A percentile compares a stretch with the other conserved stretches of the same genome.
phyloP scores from a whole-genome alignment of 2,797 vertebrate genomes.

The Fundulus diaphanus region DNA sequence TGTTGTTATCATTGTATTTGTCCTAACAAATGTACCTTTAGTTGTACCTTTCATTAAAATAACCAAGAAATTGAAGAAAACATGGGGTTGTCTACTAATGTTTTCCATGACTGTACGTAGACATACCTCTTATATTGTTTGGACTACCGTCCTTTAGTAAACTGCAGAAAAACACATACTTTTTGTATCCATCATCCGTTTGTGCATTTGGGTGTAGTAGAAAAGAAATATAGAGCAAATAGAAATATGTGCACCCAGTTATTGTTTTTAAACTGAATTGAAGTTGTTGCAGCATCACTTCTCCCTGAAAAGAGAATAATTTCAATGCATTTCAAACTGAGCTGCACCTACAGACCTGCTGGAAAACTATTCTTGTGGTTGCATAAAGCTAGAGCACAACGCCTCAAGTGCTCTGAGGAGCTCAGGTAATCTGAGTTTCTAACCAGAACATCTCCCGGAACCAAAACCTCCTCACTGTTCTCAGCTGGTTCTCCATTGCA shows the following conservation, averaged over 20 bases:
- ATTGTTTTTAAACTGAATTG: no score
- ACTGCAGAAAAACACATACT: no score
- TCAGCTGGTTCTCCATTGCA: constrained; percentile 11
- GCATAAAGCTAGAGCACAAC: constrained; percentile 22
- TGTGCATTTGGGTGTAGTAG: not conserved
- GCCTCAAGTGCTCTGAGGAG: constrained; percentile 40
- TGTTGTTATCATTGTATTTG: no score
- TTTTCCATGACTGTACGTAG: no score
- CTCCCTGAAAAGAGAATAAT: not conserved
- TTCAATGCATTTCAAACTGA: not conserved
- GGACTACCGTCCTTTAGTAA: no score
- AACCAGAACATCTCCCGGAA: constrained; percentile 49
- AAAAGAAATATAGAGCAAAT: not conserved
- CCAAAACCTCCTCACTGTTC: not conserved
- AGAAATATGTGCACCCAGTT: not conserved
- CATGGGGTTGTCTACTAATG: no score
- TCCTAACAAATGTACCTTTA: no score
- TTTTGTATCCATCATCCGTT: no score
- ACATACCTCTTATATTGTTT: no score
- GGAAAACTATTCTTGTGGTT: not conserved
- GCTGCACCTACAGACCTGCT: not conserved
- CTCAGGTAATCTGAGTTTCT: constrained; percentile 45
- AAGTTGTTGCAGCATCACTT: not conserved
- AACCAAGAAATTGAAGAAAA: no score
- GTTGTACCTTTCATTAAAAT: no score